Conservation (phyloP, 2,888 invertebrate genomes). For the Latheticus oryzae region DNA sequence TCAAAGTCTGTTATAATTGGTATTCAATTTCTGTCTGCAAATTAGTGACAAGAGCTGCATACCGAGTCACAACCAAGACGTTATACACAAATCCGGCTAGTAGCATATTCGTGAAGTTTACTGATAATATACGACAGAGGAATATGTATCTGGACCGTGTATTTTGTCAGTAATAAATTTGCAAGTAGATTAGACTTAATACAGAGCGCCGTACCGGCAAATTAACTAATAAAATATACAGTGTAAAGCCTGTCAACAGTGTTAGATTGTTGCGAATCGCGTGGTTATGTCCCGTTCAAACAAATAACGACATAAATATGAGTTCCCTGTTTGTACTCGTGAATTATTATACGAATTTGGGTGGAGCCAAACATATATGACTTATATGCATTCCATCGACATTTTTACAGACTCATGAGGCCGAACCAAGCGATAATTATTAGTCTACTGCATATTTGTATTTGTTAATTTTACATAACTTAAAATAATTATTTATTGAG, state of each 20-base stretch:
- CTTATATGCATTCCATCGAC: slow-evolving; percentile 36
- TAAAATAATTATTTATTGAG: slow-evolving; percentile 27
- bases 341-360: slow-evolving; percentile 35
- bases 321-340: slow-evolving; percentile 11
- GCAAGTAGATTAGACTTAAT: slow-evolving; percentile 60
- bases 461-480: slow-evolving; percentile 32
- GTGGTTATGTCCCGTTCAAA: slow-evolving; percentile 40
- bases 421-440: slow-evolving; percentile 37
- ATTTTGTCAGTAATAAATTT: slow-evolving; percentile 55
- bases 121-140: slow-evolving; percentile 38
- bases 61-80: slow-evolving; percentile 17
- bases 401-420: slow-evolving; percentile 28
- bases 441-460: slow-evolving; percentile 35
- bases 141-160: slow-evolving; percentile 43
- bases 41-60: slow-evolving; percentile 42
- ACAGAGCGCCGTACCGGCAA: slow-evolving; percentile 58
- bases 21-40: slow-evolving; percentile 45
- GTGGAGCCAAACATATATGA: slow-evolving; percentile 34
- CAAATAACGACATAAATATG: slow-evolving; percentile 37
- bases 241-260: slow-evolving; percentile 54
- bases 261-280: slow-evolving; percentile 38
- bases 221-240: slow-evolving; percentile 61
- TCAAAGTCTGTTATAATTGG: slow-evolving; percentile 39
- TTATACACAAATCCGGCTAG: slow-evolving; percentile 18
- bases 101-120: slow-evolving; percentile 33